Conservation (phyloP, 2,113 vertebrate species). For the Riparia riparia region DNA sequence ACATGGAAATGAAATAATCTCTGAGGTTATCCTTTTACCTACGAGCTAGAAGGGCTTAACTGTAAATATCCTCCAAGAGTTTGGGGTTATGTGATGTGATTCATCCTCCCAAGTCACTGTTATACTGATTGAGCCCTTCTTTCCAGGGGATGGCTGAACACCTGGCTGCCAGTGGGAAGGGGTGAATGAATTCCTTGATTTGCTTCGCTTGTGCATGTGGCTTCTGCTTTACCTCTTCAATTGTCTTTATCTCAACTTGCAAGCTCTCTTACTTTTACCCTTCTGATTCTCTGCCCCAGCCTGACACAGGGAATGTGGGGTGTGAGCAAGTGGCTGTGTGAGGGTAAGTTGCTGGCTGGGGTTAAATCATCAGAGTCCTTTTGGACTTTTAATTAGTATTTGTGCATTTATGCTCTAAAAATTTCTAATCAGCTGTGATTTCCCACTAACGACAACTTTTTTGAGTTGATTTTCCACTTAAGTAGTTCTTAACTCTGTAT, state of each 20-base stretch:
- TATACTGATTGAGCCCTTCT: fast-evolving
- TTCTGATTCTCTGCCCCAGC: neutral
- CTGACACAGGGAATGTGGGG: neutral
- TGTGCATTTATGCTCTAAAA: neutral
- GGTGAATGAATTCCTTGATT: neutral
- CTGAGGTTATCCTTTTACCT: neutral
- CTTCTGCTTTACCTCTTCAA: neutral
- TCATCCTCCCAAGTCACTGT: neutral
- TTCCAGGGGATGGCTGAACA: neutral
- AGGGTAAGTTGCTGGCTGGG: neutral
- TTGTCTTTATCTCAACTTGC: neutral
- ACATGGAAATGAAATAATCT: neutral
- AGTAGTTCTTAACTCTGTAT: neutral
- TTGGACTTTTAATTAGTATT: neutral
- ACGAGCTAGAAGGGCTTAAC: neutral
- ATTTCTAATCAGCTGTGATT: neutral
- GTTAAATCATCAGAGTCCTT: neutral
- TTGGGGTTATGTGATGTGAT: neutral
- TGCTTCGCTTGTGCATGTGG: fast-evolving
- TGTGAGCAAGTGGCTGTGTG: neutral
- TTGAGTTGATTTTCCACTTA: neutral
- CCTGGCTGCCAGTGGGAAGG: neutral
- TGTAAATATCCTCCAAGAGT: neutral
- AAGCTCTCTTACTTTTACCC: neutral
- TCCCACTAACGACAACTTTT: neutral